A percentile compares a stretch with the other conserved stretches of the same genome.
phyloP scores from a whole-genome alignment of 2,888 invertebrate species.

The Altica lythri region DNA sequence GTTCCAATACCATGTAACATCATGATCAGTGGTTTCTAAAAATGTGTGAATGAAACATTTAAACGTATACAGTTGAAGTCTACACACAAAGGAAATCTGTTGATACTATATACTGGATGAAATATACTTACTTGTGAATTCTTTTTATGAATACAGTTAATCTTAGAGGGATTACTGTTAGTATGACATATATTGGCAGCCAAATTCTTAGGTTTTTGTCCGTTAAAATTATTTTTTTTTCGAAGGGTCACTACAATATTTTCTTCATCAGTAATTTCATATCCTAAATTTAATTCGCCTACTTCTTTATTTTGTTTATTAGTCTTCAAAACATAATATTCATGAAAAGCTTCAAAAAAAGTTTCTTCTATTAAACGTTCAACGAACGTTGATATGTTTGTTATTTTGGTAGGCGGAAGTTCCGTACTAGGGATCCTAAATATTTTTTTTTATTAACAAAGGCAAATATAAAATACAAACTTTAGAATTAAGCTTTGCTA shows the following conservation, averaged over 20 bases:
- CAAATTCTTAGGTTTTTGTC: too few species aligned
- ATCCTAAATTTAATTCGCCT: slow-evolving; percentile 50
- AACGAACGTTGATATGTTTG: slow-evolving; percentile 52
- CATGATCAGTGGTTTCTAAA: slow-evolving; percentile 62
- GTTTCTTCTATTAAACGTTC: slow-evolving; percentile 54
- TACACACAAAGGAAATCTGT: too few species aligned
- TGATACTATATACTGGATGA: slow-evolving; percentile 10
- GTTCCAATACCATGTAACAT: slow-evolving; percentile 72
- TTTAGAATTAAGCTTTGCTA: too few species aligned
- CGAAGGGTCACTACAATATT: slow-evolving; percentile 39
- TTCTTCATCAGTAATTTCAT: slow-evolving; percentile 45
- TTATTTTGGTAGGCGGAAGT: slow-evolving; percentile 46
- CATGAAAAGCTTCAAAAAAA: slow-evolving; percentile 53
- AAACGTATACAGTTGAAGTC: slow-evolving; percentile 21
- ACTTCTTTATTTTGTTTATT: slow-evolving; percentile 19
- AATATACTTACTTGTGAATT: slow-evolving; percentile 36
- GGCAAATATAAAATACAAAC: too few species aligned
- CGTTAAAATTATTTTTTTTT: slow-evolving; percentile 29
- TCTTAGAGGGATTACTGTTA: slow-evolving; percentile 19
- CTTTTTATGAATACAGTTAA: slow-evolving; percentile 37
- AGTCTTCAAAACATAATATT: slow-evolving; percentile 44
- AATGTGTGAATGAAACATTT: too few species aligned
- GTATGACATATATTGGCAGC: too few species aligned
- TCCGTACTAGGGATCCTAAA: slow-evolving; percentile 42
- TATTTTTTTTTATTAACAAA: too few species aligned